phyloP scores from a whole-genome alignment of 2,888 invertebrate species.

The Acleris emargana region DNA sequence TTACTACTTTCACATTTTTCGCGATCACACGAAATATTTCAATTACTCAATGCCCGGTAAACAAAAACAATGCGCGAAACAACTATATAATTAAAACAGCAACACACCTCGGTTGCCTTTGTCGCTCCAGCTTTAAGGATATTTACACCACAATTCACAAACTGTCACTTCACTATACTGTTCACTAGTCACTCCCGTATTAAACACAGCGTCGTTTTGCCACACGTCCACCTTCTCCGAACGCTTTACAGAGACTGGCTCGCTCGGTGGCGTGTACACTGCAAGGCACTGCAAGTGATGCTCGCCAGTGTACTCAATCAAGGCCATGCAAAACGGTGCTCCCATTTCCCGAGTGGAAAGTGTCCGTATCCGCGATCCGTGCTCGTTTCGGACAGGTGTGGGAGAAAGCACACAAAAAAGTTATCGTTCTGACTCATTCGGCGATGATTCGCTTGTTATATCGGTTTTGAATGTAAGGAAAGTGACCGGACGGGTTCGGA shows the following conservation, averaged over 20 bases:
- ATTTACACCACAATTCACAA: constrained; percentile 60
- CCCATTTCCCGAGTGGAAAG: constrained; percentile 81
- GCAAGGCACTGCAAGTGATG: constrained; percentile 44
- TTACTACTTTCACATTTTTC: constrained; percentile 66
- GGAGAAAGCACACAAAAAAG: constrained; percentile 81
- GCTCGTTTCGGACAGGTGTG: constrained; percentile 79
- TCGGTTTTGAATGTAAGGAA: constrained; percentile 59
- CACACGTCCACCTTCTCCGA: constrained; percentile 47
- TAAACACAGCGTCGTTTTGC: constrained; percentile 40
- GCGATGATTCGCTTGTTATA: constrained; percentile 61
- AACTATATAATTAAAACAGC: constrained; percentile 23
- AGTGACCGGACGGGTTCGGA: constrained; percentile 73
- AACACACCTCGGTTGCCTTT: constrained; percentile 63
- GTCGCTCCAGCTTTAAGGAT: constrained; percentile 71
- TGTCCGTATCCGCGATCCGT: constrained; percentile 79
- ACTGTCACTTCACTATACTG: constrained; percentile 51
- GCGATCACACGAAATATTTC: constrained; percentile 44
- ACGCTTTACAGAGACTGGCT: constrained; percentile 59
- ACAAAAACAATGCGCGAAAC: constrained; percentile 46
- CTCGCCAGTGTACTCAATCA: constrained; percentile 60
- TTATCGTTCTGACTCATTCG: constrained; percentile 74
- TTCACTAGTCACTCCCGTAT: constrained; percentile 59
- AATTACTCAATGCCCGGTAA: constrained; percentile 54
- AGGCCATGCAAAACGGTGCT: constrained; percentile 79
- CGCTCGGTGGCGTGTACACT: constrained; percentile 38